A percentile compares a stretch with the other conserved stretches of the same genome.
These are phyloP conservation scores for Nomada hirtipes DNA, from an alignment of 2,888 invertebrate genomes.

Conservation along the genomic window DNA sequence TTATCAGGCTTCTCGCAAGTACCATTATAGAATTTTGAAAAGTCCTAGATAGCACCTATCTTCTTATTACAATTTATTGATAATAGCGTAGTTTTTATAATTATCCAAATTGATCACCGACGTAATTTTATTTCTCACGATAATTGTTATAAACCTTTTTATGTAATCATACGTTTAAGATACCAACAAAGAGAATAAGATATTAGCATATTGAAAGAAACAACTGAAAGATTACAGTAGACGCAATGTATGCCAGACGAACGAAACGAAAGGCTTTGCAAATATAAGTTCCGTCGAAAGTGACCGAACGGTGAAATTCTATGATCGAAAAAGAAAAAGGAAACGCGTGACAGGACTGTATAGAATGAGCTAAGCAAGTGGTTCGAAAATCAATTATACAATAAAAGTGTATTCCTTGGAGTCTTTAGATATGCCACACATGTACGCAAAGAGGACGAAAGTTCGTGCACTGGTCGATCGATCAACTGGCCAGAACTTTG, in stretches of 20 bases:
- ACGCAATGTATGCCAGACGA: neutral
- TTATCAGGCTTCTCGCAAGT: too few relatives aligned
- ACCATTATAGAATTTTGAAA: too few relatives aligned
- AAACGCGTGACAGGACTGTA: slow-evolving; percentile 15
- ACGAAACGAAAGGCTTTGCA: neutral
- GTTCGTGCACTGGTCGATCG: slow-evolving; percentile 31
- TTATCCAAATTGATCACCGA: too few relatives aligned
- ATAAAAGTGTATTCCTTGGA: slow-evolving; percentile 16
- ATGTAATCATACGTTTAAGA: too few relatives aligned
- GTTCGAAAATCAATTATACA: slow-evolving; percentile 60
- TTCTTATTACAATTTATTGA: too few relatives aligned
- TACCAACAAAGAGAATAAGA: too few relatives aligned
- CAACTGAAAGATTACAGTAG: neutral
- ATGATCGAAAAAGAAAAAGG: neutral
- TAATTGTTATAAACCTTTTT: too few relatives aligned
- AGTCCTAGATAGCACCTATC: too few relatives aligned
- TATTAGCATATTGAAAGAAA: too few relatives aligned
- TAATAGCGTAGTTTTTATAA: too few relatives aligned
- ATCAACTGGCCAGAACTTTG: slow-evolving; percentile 18
- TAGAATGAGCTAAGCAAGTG: slow-evolving; percentile 35
- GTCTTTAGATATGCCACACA: slow-evolving; percentile 23
- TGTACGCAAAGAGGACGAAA: slow-evolving; percentile 23
- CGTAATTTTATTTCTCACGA: too few relatives aligned
- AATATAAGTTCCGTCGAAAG: neutral
- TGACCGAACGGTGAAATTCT: neutral